phyloP scores from a whole-genome alignment of 1,140 invertebrate species.

The Drosophila virilis region DNA sequence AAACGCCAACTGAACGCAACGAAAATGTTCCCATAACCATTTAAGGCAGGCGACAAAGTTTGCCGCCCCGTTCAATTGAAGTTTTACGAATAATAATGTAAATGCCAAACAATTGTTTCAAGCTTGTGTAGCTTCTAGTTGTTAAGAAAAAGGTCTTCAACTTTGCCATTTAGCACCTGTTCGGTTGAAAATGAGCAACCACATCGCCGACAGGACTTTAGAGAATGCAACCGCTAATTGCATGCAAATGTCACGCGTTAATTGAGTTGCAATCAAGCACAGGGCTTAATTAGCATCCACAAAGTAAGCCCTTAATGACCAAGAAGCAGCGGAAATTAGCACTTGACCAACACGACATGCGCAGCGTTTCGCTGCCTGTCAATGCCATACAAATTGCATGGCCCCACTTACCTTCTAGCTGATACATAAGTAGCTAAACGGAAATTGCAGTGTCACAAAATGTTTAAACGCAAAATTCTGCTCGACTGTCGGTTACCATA shows the following conservation, averaged over 20 bases:
- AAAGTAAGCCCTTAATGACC: conserved; percentile 52
- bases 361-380: conserved; percentile 17
- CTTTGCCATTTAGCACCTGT: conserved; percentile 66
- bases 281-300: conserved; percentile 66
- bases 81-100: conserved; percentile 71
- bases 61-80: conserved; percentile 32
- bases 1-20: conserved; percentile 33
- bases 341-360: conserved; percentile 31
- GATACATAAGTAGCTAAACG: conserved; percentile 33
- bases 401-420: conserved; percentile 34
- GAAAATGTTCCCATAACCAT: conserved; percentile 51
- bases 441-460: conserved; percentile 25
- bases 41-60: conserved; percentile 46
- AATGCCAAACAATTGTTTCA: conserved; percentile 61
- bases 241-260: conserved; percentile 58
- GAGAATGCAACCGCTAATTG: conserved; percentile 61
- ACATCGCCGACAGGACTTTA: conserved; percentile 8
- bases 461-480: not conserved
- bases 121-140: conserved; percentile 35
- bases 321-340: conserved; percentile 35
- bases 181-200: conserved; percentile 30
- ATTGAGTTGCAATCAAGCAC: conserved; percentile 71
- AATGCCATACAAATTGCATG: conserved; percentile 70
- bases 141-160: conserved; percentile 22
- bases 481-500: conserved; percentile 21